phyloP scores from a whole-genome alignment of 1,140 invertebrate genomes.

The Mizuhopecten yessoensis region DNA sequence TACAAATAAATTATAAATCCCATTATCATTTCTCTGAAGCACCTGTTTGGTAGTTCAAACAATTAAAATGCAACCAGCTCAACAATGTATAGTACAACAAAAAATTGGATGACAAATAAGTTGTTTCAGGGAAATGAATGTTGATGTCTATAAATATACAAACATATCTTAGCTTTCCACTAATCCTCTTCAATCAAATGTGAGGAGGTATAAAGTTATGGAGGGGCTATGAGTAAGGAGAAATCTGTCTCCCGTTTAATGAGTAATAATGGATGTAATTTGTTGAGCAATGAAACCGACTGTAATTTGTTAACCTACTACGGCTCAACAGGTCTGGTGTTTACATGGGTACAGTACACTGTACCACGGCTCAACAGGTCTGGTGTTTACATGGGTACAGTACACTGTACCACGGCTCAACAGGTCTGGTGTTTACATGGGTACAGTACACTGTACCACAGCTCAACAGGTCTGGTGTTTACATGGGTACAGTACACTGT shows the following conservation, averaged over 20 bases:
- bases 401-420: neutral
- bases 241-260: neutral
- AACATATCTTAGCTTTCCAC: neutral
- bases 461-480: no score
- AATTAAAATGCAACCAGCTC: neutral
- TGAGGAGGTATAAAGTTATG: neutral
- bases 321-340: no score
- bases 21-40: neutral
- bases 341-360: no score
- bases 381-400: no score
- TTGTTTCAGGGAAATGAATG: neutral
- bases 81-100: neutral
- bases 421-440: no score
- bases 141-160: neutral
- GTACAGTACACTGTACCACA: no score
- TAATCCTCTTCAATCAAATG: constrained; percentile 1
- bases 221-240: neutral
- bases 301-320: neutral
- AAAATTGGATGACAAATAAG: neutral
- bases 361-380: no score
- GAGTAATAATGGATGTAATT: neutral
- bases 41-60: neutral
- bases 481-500: no score
- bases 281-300: neutral
- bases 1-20: neutral